Base-by-base conservation (phyloP, 2,888 invertebrate species). In the Melanargia galathea region DNA sequence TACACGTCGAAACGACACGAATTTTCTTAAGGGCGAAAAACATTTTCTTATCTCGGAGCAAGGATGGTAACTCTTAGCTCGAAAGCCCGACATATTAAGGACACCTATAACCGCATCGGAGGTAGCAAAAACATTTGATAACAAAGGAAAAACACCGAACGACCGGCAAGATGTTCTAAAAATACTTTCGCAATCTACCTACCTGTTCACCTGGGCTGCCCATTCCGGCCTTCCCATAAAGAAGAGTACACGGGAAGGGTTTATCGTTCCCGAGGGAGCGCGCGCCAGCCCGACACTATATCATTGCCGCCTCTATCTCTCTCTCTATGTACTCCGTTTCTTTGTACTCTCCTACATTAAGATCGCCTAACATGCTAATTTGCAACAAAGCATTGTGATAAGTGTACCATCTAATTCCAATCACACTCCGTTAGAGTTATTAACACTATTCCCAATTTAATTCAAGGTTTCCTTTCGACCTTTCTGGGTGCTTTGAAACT, bases 231-330 rank as follows among this genome's bases (percentile, higher is more conserved):
- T 89, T 81, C 86, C 88, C 90, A 90, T 91, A 91, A 90, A 91
- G 90, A 90, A 90, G 89, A 89, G 90, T 86, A 87, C 84, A 84
- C 85, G 87, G 89, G 89, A 86, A 87, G 90, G 90, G 89, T 90
- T 91, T 91, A 90, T 90, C 87, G 90, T 83, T 79, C 91, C 91
- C 86, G 76, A 81, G 90, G 91, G 91, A 90, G 74, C 84, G 77
- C 78, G 84, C 84, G 83, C 81, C 78, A 82, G 86, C 87, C 89
- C 87, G 85, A 77, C 89, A 90, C 90, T 91, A 90, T 87, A 91
- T 91, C 91, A 90, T 90, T 90, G 87, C 86, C 81, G 80, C 79
- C 79, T 87, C 87, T 85, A 86, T 87, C 84, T 86, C 80, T 86
- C 80, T 80, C 77, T 78, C 78, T 81, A 81, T 79, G 79, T 82